Evolutionary conservation across 2,888 invertebrate species (phyloP), one percentile per base, ranked within the genome.

Genomic region (Amphipyra berbera): DNA sequence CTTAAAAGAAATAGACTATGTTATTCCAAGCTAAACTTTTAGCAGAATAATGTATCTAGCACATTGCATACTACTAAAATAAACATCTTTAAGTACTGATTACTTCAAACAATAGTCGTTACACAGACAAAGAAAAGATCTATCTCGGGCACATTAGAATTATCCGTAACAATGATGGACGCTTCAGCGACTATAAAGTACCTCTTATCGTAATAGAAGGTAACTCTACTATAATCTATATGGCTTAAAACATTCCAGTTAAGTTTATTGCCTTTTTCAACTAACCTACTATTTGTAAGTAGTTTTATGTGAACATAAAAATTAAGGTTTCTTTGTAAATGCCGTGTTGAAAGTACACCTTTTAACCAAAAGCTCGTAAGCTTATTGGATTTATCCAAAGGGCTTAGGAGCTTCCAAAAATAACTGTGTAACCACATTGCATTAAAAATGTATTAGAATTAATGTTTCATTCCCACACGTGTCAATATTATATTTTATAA

Each of bases 271-370:
- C 65, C 62, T 52, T 14, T 71, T 77, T 66, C 52, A 78, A 63
- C 59, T 57, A 53, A 64, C 50, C 53, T 46, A 54, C 53, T 58
- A 63, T 70, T 79, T 74, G 65, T 79, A 66, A 69, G 73, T 70
- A 79, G 62, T 76, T 77, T 72, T 73, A 76, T 70, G 70, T 62
- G 50, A 63, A 61, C 79, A 73, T 79, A 65, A 73, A 79, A 62
- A 61, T 70, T 73, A 50, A 76, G n/a, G 59, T 72, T 66, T 35
- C 65, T 75, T 65, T 73, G 62, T 67, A 37, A 65, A 54, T 61
- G 60, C 58, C 53, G 53, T 53, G 53, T 55, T 68, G 56, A 48
- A 46, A 42, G 45, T 52, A 52, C 40, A 30, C 52, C 14, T 72
- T 59, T 53, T 50, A 57, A 53, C 38, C n/a, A 35, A 42, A 53